A percentile compares a stretch with the other conserved stretches of the same genome.
phyloP scores from a whole-genome alignment of 2,113 vertebrate species.

The Nyctibius bracteatus region DNA sequence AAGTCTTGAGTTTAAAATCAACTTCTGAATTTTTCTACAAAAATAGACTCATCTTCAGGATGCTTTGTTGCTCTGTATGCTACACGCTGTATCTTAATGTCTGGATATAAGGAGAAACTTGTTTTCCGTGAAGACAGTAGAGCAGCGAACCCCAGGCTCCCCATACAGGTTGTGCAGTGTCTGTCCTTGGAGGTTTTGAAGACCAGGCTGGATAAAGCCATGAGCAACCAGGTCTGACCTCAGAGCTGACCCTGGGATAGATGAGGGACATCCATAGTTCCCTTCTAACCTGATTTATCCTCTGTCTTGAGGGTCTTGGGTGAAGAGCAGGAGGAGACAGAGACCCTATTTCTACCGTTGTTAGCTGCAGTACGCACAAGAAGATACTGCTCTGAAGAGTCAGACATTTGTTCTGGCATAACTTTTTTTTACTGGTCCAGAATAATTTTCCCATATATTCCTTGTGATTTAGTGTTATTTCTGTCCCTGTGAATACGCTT shows the following conservation, averaged over 20 bases:
- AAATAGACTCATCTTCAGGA: background rate
- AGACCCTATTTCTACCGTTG: background rate
- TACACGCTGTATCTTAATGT: background rate
- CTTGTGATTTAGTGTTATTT: constrained; percentile 41
- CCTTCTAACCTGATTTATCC: background rate
- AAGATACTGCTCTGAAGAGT: background rate
- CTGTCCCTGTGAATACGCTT: background rate
- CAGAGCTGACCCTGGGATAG: background rate
- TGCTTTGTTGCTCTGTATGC: background rate
- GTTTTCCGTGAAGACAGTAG: background rate
- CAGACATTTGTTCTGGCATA: background rate
- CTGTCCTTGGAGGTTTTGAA: background rate
- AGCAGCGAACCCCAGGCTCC: background rate
- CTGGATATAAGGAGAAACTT: background rate
- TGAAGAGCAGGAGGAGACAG: background rate
- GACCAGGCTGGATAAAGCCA: background rate
- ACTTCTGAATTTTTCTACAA: background rate
- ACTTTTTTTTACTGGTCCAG: background rate
- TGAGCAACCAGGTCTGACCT: background rate
- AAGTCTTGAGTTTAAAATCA: background rate
- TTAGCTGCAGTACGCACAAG: background rate
- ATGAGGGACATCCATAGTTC: background rate
- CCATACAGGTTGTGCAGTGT: background rate
- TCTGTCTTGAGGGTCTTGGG: background rate
- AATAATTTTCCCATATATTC: constrained; percentile 25